phyloP scores from a whole-genome alignment of 2,113 vertebrate species.

The Thalassarche chlororhynchos region DNA sequence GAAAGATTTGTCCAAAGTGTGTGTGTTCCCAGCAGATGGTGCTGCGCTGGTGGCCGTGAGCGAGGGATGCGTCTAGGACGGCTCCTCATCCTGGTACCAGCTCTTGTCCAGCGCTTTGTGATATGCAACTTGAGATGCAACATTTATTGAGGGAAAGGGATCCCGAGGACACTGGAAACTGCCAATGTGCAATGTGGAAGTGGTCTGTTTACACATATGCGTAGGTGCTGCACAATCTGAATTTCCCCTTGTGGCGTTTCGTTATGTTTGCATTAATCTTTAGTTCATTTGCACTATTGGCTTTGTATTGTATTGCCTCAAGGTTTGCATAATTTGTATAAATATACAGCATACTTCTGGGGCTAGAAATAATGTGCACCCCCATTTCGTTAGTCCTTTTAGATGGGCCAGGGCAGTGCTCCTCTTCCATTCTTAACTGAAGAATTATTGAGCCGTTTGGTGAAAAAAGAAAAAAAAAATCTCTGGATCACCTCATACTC shows the following conservation, averaged over 20 bases:
- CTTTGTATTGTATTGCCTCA: neutral
- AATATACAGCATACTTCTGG: neutral
- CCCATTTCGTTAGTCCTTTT: neutral
- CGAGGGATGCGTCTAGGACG: neutral
- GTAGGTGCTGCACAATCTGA: neutral
- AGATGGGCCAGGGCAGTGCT: neutral
- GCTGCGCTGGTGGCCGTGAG: constrained; percentile 39
- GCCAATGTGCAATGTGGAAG: neutral
- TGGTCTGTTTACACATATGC: neutral
- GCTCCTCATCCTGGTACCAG: neutral
- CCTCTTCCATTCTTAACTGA: neutral
- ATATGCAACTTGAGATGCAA: neutral
- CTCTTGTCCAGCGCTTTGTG: neutral
- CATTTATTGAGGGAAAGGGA: neutral
- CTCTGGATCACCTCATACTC: neutral
- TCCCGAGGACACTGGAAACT: neutral
- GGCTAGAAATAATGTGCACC: neutral
- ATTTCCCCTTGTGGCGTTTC: neutral
- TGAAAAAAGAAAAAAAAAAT: neutral
- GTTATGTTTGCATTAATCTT: neutral
- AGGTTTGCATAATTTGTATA: neutral
- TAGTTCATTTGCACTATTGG: neutral
- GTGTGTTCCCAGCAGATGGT: constrained; percentile 65
- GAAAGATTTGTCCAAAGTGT: neutral
- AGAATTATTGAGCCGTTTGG: neutral